Conservation (phyloP, 53 echinoderm and acorn worm genomes). For the Paelopatides confundens region DNA sequence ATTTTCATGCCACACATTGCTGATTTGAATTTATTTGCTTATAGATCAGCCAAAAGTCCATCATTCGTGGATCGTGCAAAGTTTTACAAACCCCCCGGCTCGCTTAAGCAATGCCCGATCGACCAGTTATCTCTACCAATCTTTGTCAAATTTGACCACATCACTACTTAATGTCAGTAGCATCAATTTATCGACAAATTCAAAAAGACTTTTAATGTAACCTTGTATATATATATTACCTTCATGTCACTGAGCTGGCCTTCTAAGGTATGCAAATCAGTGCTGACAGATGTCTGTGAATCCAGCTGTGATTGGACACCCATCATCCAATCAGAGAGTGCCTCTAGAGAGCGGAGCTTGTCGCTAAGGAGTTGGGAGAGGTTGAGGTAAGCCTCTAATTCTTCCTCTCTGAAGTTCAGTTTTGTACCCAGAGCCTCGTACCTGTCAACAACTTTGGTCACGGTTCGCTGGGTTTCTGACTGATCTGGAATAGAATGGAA, state of each 20-base stretch:
- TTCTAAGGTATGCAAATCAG: conserved; percentile 82
- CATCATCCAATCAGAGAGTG: conserved; percentile 83
- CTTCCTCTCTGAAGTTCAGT: conserved; percentile 86
- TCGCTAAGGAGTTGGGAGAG: conserved; percentile 79
- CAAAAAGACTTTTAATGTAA: no score
- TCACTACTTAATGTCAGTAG: no score
- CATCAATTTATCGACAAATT: no score
- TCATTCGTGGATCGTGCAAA: no score
- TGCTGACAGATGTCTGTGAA: conserved; percentile 80
- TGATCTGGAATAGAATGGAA: conserved; percentile 59
- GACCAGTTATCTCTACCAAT: no score
- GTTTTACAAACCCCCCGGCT: no score
- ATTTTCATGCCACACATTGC: no score
- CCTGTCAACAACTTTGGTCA: conserved; percentile 77
- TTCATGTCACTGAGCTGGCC: conserved; percentile 84
- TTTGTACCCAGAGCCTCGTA: conserved; percentile 87
- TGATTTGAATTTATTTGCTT: no score
- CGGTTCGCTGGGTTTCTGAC: conserved; percentile 83
- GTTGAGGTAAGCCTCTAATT: conserved; percentile 90
- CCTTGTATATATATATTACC: conserved; percentile 49
- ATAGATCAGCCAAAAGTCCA: no score
- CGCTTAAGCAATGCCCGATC: no score
- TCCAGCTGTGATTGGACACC: conserved; percentile 77
- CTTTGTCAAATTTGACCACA: no score
- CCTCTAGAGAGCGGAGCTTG: conserved; percentile 74